Evolutionary conservation across 2,797 vertebrate genomes (phyloP), one percentile per base, ranked within the genome.

Genomic region (Rhinophrynus dorsalis): DNA sequence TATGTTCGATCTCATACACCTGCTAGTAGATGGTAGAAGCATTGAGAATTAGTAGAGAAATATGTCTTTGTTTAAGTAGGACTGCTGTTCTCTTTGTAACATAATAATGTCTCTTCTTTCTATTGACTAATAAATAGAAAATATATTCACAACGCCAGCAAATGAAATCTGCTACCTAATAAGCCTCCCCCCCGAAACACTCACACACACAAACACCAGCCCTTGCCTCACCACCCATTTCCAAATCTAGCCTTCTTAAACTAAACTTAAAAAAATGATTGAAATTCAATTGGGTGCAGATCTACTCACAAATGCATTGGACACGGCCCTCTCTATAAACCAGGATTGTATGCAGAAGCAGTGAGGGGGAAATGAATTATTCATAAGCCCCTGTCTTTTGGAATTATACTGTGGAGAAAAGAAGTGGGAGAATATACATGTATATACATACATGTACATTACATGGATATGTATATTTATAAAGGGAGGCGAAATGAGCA

Each of bases 361-460:
- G 89, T 81, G 85, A 87, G 87, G 74, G 76, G 75, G 60, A 60
- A 59, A 84, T 93, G 90, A 94, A 94, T 94, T 91, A 94, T 93
- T 91, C 90, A 93, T 92, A 77, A 71, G 59, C 66, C 30, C 83
- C 90, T 92, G 92, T 92, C 91, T 91, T 87, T 89, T 83, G 85
- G 90, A 90, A 94, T 94, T 92, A 93, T 81, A 84, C 82, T 82
- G 82, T 86, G 88, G 81, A 78, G 69, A 84, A 86, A 87, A 87
- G 82, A 86, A 88, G 87, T 82, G 82, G 73, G 79, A 83, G 81
- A 74, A 76, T 80, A 79, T 78, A 79, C 69, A 78, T 80, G 68
- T 72, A 72, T 58, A 58, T 65, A 72, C 58, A 72, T 72, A 72
- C 54, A 58, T 65, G 61, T 72, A 65, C 45, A 64, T 72, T 65